These are phyloP conservation scores for Callosobruchus maculatus DNA, from an alignment of 2,888 invertebrate species.

Conservation along the genomic window DNA sequence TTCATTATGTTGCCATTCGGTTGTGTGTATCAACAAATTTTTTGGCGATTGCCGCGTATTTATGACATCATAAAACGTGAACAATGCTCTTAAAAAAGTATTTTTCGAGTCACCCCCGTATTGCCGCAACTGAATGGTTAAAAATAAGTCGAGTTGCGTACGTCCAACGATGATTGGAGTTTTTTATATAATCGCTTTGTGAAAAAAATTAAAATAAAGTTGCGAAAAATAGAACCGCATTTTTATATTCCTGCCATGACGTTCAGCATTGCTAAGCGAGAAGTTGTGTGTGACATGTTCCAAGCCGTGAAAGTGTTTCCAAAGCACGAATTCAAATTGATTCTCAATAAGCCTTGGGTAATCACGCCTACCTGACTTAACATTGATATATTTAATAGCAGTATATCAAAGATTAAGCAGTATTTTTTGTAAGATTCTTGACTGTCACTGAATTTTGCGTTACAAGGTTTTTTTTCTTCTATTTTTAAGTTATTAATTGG, in stretches of 20 bases:
- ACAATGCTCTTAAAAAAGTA: background rate
- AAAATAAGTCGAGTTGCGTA: background rate
- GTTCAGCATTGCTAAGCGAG: background rate
- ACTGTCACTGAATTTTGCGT: too few species aligned
- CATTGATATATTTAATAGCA: too few species aligned
- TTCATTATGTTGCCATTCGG: too few species aligned
- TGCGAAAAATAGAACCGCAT: background rate
- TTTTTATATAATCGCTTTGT: background rate
- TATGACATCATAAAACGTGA: background rate
- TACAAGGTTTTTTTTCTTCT: too few species aligned
- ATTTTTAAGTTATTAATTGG: too few species aligned
- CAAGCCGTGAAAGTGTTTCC: too few species aligned
- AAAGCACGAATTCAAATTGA: too few species aligned
- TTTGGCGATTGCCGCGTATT: background rate
- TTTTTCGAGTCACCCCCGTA: background rate
- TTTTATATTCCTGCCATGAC: background rate
- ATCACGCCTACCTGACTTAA: too few species aligned
- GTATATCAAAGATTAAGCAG: too few species aligned
- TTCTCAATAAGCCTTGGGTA: too few species aligned
- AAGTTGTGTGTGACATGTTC: background rate
- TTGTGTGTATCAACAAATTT: background rate
- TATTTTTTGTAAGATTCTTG: too few species aligned
- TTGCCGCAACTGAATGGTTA: background rate
- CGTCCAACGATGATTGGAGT: background rate
- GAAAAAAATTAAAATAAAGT: background rate